Percentiles rank a stretch among this genome's conserved stretches.
These are phyloP conservation scores for Passer montanus DNA, from an alignment of 2,113 vertebrate genomes.

Conservation along the genomic window DNA sequence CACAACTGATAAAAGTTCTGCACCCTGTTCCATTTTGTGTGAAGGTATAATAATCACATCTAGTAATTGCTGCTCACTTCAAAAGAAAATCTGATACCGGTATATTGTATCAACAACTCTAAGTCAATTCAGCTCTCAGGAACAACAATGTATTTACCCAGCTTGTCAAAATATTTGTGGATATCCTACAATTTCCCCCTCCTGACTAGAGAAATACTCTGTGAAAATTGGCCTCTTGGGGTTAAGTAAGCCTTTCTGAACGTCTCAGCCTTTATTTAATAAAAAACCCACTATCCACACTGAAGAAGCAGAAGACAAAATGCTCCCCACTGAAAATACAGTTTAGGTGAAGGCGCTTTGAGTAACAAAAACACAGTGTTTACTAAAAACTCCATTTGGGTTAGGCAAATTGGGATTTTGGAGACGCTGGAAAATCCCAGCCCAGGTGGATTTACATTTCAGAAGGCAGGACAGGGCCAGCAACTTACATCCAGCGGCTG, in stretches of 20 bases:
- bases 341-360: not conserved
- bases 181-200: not conserved
- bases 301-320: not conserved
- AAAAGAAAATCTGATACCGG: not conserved
- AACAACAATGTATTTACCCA: not conserved
- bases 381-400: not conserved
- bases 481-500: constrained; percentile 89
- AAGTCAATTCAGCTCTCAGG: not conserved
- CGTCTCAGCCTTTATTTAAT: not conserved
- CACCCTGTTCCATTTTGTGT: not conserved
- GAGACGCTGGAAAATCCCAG: constrained; percentile 1
- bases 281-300: not conserved
- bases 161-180: not conserved
- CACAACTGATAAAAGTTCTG: not conserved
- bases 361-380: not conserved
- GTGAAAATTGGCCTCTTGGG: not conserved
- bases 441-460: not conserved
- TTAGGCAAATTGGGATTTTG: not conserved
- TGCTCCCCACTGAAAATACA: not conserved
- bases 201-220: not conserved
- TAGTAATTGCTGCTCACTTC: not conserved
- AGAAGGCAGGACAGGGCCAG: not conserved
- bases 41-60: not conserved
- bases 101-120: not conserved
- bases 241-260: not conserved